Evolutionary conservation across 1,140 invertebrate genomes (phyloP).

Genomic region (Drosophila pandora): DNA sequence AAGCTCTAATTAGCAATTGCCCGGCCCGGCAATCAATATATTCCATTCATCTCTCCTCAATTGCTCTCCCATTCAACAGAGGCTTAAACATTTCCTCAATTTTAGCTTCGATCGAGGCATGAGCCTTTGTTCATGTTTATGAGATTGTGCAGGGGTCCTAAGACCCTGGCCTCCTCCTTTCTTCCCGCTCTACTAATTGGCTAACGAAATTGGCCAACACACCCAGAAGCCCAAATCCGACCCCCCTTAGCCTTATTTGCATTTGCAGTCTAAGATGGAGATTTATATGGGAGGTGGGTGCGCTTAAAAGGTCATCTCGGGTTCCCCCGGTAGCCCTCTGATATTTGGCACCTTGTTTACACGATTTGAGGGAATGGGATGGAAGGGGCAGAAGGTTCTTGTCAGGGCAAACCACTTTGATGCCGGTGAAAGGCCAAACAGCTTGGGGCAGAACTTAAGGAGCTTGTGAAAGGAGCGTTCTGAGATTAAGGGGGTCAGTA

Average conservation of each 20-base stretch:
- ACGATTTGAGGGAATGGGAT: neutral
- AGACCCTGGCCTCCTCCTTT: too few relatives aligned
- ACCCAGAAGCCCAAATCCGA: neutral
- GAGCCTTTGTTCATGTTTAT: slow-evolving; percentile 43
- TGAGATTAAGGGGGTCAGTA: neutral
- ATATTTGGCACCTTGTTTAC: slow-evolving; percentile 43
- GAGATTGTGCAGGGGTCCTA: slow-evolving; percentile 5
- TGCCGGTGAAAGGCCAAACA: slow-evolving; percentile 21
- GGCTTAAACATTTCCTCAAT: neutral
- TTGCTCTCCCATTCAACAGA: neutral
- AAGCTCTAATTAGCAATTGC: slow-evolving; percentile 34
- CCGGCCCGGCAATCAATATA: slow-evolving; percentile 25
- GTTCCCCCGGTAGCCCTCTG: neutral
- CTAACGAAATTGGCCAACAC: slow-evolving; percentile 35
- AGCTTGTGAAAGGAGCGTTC: slow-evolving; percentile 5
- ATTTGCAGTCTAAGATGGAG: slow-evolving; percentile 24
- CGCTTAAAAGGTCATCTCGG: slow-evolving; percentile 6
- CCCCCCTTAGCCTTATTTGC: slow-evolving; percentile 22
- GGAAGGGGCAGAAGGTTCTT: neutral
- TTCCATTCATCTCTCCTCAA: slow-evolving; percentile 20
- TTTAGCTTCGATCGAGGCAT: slow-evolving; percentile 10
- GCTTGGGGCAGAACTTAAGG: slow-evolving; percentile 16
- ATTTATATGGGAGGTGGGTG: slow-evolving; percentile 14
- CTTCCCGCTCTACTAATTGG: slow-evolving; percentile 26
- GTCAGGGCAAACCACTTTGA: slow-evolving; percentile 20